A percentile compares a stretch with the other conserved stretches of the same genome.
These are phyloP conservation scores for Sitodiplosis mosellana DNA, from an alignment of 1,140 invertebrate genomes.

Conservation along the genomic window DNA sequence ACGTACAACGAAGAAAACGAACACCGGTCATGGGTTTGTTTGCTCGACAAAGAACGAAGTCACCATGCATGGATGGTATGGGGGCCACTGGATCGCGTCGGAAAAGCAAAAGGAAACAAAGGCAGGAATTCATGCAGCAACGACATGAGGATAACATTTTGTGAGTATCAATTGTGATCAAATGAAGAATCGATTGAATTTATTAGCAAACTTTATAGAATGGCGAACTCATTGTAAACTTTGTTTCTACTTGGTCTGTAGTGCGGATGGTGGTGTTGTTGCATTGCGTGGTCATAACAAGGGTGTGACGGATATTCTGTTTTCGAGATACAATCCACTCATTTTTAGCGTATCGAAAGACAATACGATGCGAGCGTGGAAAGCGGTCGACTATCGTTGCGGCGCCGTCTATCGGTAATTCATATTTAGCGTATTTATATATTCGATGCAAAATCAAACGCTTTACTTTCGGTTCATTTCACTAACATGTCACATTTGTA, in stretches of 20 bases:
- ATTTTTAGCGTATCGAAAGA: slow-evolving; percentile 62
- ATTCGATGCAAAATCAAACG: no score
- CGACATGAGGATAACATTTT: slow-evolving; percentile 1
- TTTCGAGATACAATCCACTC: slow-evolving; percentile 34
- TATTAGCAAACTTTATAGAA: no score
- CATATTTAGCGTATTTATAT: no score
- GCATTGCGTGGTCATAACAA: slow-evolving; percentile 51
- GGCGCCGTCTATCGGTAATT: slow-evolving; percentile 46
- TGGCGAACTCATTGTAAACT: not conserved
- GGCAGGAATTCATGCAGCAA: not conserved
- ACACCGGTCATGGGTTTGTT: no score
- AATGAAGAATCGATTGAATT: no score
- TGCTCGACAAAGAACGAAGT: not conserved
- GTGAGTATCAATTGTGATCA: not conserved
- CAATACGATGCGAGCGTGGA: slow-evolving; percentile 53
- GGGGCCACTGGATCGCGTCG: no score
- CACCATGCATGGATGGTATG: no score
- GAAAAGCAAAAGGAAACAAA: not conserved
- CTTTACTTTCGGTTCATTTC: no score
- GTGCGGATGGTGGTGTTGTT: slow-evolving; percentile 31
- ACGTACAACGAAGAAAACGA: slow-evolving; percentile 2
- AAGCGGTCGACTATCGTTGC: slow-evolving; percentile 43
- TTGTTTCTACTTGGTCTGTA: slow-evolving; percentile 8
- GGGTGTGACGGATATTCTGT: slow-evolving; percentile 50
- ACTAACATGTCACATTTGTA: no score